Conservation (phyloP, 92 coral and sea anemone species). For the Palythoa grandiflora region DNA sequence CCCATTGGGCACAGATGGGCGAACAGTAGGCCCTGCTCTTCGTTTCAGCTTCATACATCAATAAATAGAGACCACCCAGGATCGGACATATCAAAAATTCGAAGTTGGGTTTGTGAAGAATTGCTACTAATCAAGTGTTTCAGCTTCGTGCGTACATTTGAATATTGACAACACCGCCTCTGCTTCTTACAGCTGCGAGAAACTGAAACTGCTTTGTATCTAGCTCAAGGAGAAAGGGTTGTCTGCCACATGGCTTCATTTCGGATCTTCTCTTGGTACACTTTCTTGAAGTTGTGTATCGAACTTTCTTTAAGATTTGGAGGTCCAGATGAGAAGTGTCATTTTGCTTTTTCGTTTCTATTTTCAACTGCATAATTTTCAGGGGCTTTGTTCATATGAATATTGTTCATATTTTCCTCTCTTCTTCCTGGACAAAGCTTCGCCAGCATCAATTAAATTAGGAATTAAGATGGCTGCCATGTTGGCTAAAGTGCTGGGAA, state of each 20-base stretch:
- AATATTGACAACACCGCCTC: slow-evolving; percentile 30
- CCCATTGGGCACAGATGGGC: slow-evolving; percentile 28
- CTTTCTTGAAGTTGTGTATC: slow-evolving; percentile 4
- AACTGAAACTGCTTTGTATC: slow-evolving; percentile 18
- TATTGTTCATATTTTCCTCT: slow-evolving; percentile 20
- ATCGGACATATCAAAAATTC: slow-evolving; percentile 16
- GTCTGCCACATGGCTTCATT: slow-evolving; percentile 17
- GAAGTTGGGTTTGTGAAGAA: slow-evolving; percentile 27
- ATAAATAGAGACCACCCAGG: slow-evolving; percentile 2
- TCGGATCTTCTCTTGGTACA: slow-evolving; percentile 10
- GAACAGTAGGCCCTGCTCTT: slow-evolving; percentile 28
- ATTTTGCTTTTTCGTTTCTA: slow-evolving; percentile 24
- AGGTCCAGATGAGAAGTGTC: slow-evolving; percentile 2
- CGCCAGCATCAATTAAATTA: too few species aligned
- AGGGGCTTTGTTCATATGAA: background rate
- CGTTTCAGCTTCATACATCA: slow-evolving; percentile 1
- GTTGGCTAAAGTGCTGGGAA: too few species aligned
- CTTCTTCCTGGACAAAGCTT: too few species aligned
- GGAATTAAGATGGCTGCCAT: too few species aligned
- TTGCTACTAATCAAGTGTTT: slow-evolving; percentile 6
- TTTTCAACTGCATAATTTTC: slow-evolving; percentile 23
- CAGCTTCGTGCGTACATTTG: background rate
- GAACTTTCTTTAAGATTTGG: slow-evolving; percentile 25
- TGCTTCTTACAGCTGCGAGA: slow-evolving; percentile 26
- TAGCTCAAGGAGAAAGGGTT: slow-evolving; percentile 42